Evolutionary conservation across 1,140 invertebrate genomes (phyloP).

Genomic region (Ctenoplectra terminalis): DNA sequence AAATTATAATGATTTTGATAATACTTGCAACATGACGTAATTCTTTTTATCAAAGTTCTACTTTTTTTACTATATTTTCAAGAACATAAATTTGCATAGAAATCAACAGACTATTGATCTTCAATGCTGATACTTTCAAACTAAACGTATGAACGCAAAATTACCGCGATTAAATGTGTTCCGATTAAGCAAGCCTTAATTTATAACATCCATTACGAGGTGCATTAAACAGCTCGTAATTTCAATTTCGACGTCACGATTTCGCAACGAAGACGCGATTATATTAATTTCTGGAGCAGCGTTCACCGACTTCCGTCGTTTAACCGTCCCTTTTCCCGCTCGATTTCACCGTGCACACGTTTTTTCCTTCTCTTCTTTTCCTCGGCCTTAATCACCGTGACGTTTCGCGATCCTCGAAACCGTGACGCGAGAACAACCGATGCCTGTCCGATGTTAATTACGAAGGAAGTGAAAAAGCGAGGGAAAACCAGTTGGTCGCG

Average conservation of each 20-base stretch:
- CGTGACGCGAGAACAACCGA: background rate
- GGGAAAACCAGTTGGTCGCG: slow-evolving; percentile 27
- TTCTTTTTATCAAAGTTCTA: too few species aligned
- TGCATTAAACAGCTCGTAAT: slow-evolving; percentile 1
- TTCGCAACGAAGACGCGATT: background rate
- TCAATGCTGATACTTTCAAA: too few species aligned
- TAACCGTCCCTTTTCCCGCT: slow-evolving; percentile 9
- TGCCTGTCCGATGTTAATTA: background rate
- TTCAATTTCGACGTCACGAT: background rate
- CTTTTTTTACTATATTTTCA: too few species aligned
- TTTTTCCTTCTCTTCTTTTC: background rate
- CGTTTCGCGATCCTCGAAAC: slow-evolving; percentile 5
- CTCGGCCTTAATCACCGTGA: slow-evolving; percentile 32
- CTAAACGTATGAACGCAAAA: too few species aligned
- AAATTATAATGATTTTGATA: too few species aligned
- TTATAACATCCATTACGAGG: background rate
- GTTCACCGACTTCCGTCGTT: background rate
- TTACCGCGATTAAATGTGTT: too few species aligned
- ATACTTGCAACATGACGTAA: too few species aligned
- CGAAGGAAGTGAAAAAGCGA: background rate
- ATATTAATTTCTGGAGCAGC: slow-evolving; percentile 7
- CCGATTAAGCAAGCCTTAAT: too few species aligned
- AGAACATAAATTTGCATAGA: too few species aligned
- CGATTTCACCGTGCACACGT: background rate
- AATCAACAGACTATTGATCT: too few species aligned